Base-by-base conservation (phyloP, 2,113 vertebrate species). In the Atractosteus spatula region DNA sequence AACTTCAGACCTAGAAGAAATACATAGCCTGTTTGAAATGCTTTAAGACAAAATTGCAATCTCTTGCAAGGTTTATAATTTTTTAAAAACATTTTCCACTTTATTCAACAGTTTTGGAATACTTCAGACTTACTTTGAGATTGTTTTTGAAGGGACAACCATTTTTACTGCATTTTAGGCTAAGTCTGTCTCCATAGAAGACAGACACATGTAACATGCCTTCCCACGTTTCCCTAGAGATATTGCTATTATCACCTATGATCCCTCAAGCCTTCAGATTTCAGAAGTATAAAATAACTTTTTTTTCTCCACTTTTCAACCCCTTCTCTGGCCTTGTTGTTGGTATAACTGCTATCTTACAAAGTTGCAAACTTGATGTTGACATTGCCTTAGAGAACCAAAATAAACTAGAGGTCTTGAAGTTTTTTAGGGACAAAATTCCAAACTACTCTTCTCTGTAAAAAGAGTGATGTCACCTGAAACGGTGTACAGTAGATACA, bases 171-270 rank as follows among this genome's bases (percentile, higher is more conserved):
- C 78, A 83, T 83, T 61, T 57, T 68, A 47, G 74, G 80, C 84
- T 84, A 81, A 73, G 76, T 83, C 77, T 41, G 77, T 63, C 88
- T 85, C 41, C 81, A 79, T 83, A 83, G 44, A 70, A 81, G 81
- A 85, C 84, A 81, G 85, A 89, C 87, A 87, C 85, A 81, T 77
- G 84, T 81, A 79, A 80, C 82, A 81, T 73, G 29, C 86, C 78
- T 89, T 91, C 87, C 87, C 85, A 90, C 83, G 85, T 79, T 76
- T 84, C 89, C 84, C 89, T 78, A 70, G 88, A 85, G 88, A 88
- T 74, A 74, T 80, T 66, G 79, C 80, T 54, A 82, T 87, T 88
- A 85, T 88, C 74, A 75, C 72, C 81, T 59, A n/a, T 29, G 57
- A 10, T 51, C 47, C 47, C 47, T 51, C 10, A 51, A 85, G 79